Evolutionary conservation across 2,888 invertebrate species (phyloP).

Genomic region (Tinea pellionella): DNA sequence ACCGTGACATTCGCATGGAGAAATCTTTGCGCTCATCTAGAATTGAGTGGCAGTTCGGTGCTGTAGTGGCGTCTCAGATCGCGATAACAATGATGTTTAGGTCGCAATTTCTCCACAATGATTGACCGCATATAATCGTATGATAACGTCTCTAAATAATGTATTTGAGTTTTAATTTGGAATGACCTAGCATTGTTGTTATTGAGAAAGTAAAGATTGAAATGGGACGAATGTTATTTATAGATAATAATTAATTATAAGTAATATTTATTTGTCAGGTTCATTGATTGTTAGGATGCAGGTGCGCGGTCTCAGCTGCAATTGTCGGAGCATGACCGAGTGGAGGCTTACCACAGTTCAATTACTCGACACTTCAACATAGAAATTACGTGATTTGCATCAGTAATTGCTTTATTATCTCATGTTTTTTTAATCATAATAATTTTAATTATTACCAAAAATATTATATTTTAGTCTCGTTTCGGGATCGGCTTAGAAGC

Average conservation of each 20-base stretch:
- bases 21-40: constrained; percentile 36
- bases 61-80: constrained; percentile 27
- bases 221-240: background rate
- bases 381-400: background rate
- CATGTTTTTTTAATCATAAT: too few species aligned
- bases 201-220: background rate
- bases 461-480: too few species aligned
- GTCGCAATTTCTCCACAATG: constrained; percentile 35
- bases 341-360: background rate
- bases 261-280: background rate
- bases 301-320: background rate
- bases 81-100: constrained; percentile 47
- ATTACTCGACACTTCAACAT: background rate
- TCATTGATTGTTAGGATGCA: constrained; percentile 1
- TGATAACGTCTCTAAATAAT: constrained; percentile 4
- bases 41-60: constrained; percentile 48
- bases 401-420: too few species aligned
- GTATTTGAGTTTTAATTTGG: constrained; percentile 1
- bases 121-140: background rate
- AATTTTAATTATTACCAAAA: too few species aligned
- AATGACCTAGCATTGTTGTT: background rate
- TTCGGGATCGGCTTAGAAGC: too few species aligned
- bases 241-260: background rate
- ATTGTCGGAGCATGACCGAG: background rate
- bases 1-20: constrained; percentile 56